A percentile compares a stretch with the other conserved stretches of the same genome.
phyloP scores from a whole-genome alignment of 1,140 invertebrate species.

The Leptoteleia sp. region DNA sequence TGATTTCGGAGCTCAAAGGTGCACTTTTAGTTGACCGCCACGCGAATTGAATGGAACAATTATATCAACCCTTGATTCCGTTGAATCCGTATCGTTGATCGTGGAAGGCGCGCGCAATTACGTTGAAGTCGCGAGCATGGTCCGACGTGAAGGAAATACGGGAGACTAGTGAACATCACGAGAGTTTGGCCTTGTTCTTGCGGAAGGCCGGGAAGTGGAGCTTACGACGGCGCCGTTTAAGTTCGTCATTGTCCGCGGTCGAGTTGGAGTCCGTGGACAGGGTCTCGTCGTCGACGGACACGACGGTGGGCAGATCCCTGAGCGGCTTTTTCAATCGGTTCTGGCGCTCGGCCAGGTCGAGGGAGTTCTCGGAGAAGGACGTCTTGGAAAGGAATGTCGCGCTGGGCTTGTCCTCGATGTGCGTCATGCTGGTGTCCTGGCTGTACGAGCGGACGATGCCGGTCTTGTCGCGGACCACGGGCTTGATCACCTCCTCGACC shows the following conservation, averaged over 20 bases:
- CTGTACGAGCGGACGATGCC: constrained; percentile 75
- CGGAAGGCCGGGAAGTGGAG: constrained; percentile 78
- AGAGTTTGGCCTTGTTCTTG: constrained; percentile 76
- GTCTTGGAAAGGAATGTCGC: constrained; percentile 76
- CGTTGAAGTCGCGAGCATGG: constrained; percentile 14
- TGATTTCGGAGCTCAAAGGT: too few species aligned
- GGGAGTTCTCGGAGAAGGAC: constrained; percentile 80
- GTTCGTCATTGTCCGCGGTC: constrained; percentile 80
- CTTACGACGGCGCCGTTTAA: constrained; percentile 78
- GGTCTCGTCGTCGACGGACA: constrained; percentile 79
- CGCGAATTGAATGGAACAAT: too few species aligned
- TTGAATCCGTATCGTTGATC: constrained; percentile 27
- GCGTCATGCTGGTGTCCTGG: constrained; percentile 76
- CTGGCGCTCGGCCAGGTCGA: constrained; percentile 44
- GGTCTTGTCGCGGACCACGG: constrained; percentile 49
- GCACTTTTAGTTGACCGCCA: too few species aligned
- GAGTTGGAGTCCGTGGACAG: constrained; percentile 82
- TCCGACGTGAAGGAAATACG: constrained; percentile 22
- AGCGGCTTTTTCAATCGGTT: constrained; percentile 58
- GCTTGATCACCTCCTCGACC: constrained; percentile 45
- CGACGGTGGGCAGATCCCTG: constrained; percentile 72
- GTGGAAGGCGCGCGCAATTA: not conserved
- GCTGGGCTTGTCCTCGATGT: constrained; percentile 65
- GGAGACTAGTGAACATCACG: constrained; percentile 74
- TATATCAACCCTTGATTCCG: constrained; percentile 1